phyloP scores from a whole-genome alignment of 2,888 invertebrate genomes.

The Cyclophora punctaria region DNA sequence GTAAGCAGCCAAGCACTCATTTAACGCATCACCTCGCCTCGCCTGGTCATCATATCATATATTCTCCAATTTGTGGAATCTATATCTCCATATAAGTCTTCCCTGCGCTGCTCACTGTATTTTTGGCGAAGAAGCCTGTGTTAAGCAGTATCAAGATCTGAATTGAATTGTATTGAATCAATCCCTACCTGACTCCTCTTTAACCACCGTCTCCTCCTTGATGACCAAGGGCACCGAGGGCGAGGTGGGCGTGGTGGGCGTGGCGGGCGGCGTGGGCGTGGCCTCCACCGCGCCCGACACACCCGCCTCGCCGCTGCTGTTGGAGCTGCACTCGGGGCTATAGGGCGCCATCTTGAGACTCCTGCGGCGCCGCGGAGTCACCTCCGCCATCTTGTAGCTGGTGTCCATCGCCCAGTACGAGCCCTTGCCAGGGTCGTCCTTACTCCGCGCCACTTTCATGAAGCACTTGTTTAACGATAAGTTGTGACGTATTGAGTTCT shows the following conservation, averaged over 20 bases:
- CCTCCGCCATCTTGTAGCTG: constrained; percentile 72
- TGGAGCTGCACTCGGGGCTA: constrained; percentile 75
- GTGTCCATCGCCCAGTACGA: constrained; percentile 79
- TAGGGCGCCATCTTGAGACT: constrained; percentile 74
- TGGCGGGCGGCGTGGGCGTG: constrained; percentile 55
- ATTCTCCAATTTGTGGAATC: too few relatives aligned
- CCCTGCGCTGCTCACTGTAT: too few relatives aligned
- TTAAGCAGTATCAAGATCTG: too few relatives aligned
- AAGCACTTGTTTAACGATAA: constrained; percentile 83
- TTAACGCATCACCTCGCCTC: too few relatives aligned
- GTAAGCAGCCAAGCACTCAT: too few relatives aligned
- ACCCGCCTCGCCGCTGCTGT: constrained; percentile 66
- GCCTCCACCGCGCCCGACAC: constrained; percentile 30
- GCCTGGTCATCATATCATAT: too few relatives aligned
- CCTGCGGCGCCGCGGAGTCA: constrained; percentile 65
- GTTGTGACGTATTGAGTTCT: constrained; percentile 84
- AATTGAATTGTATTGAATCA: too few relatives aligned
- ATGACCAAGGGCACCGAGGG: constrained; percentile 23
- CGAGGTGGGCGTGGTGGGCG: constrained; percentile 44
- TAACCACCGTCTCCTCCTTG: constrained; percentile 40
- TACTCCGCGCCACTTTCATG: constrained; percentile 81
- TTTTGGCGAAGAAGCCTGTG: too few relatives aligned
- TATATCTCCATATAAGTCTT: too few relatives aligned
- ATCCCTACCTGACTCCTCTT: constrained; percentile 37
- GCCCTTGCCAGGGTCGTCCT: constrained; percentile 83